phyloP scores from a whole-genome alignment of 2,797 vertebrate species.

The Orestias chungarensis region DNA sequence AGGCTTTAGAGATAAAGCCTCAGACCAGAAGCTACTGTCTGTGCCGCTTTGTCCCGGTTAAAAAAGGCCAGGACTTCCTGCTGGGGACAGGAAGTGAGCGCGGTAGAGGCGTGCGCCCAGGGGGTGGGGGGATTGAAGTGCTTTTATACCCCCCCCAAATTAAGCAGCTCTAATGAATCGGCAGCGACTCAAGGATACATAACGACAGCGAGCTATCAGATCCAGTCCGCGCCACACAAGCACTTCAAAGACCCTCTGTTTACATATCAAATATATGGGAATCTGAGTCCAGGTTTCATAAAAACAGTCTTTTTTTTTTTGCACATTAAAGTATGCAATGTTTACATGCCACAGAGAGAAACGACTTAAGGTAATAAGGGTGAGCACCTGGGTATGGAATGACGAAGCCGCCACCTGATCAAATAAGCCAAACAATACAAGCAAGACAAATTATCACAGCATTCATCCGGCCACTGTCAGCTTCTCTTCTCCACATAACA shows the following conservation, averaged over 20 bases:
- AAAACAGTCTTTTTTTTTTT: constrained; percentile 43
- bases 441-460: constrained; percentile 4
- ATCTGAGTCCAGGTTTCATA: constrained; percentile 55
- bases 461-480: constrained; percentile 26
- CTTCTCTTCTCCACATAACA: not conserved
- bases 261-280: constrained; percentile 56
- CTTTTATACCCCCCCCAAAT: constrained; percentile 2
- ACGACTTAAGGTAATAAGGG: constrained; percentile 24
- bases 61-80: constrained; percentile 56
- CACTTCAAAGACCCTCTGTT: constrained; percentile 62
- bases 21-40: constrained; percentile 45
- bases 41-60: constrained; percentile 32
- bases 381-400: constrained; percentile 45
- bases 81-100: constrained; percentile 51
- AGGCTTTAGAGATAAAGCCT: constrained; percentile 58
- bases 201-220: constrained; percentile 55
- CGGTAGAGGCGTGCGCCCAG: not conserved
- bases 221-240: constrained; percentile 36
- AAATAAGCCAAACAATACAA: constrained; percentile 50
- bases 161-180: constrained; percentile 37
- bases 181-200: constrained; percentile 40
- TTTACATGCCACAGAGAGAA: constrained; percentile 44
- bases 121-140: not conserved
- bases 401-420: constrained; percentile 54
- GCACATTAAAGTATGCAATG: constrained; percentile 53